phyloP scores from a whole-genome alignment of 1,140 invertebrate genomes.

The Idris sp. region DNA sequence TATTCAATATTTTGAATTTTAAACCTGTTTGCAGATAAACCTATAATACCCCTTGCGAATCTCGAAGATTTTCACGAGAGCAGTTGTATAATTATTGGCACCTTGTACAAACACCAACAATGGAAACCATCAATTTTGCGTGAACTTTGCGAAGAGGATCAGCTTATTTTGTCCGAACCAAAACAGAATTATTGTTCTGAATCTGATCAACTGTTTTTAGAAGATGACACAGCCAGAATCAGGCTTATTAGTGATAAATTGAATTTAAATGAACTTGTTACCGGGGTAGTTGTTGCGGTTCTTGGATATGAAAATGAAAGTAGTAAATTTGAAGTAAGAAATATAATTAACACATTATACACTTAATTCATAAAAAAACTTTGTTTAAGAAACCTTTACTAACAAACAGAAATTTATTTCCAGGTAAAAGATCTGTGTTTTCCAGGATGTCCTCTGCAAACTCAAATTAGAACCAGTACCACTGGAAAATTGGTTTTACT shows the following conservation, averaged over 20 bases:
- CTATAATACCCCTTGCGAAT: constrained; percentile 67
- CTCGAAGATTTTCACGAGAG: constrained; percentile 74
- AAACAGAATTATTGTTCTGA: constrained; percentile 84
- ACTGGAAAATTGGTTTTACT: constrained; percentile 86
- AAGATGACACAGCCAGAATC: constrained; percentile 94
- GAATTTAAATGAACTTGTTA: constrained; percentile 82
- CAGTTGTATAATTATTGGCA: constrained; percentile 89
- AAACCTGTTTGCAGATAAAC: constrained; percentile 54
- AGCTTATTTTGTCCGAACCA: constrained; percentile 86
- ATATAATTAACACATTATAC: constrained; percentile 1
- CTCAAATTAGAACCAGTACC: constrained; percentile 70
- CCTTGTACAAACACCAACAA: constrained; percentile 95
- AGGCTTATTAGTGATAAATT: constrained; percentile 84
- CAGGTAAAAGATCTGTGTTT: constrained; percentile 87
- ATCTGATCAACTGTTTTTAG: constrained; percentile 89
- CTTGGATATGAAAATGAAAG: constrained; percentile 80
- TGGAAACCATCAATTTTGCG: constrained; percentile 95
- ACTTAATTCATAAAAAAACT: no score
- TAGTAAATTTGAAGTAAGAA: constrained; percentile 70
- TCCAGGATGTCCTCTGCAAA: constrained; percentile 81
- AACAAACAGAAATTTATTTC: no score
- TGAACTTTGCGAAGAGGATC: constrained; percentile 92
- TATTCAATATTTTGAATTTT: neutral
- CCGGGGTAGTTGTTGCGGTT: constrained; percentile 87
- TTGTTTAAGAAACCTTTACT: no score